Evolutionary conservation across 37 sponge, comb jelly and placozoan genomes (phyloP).

Genomic region (Tethya wilhelma): DNA sequence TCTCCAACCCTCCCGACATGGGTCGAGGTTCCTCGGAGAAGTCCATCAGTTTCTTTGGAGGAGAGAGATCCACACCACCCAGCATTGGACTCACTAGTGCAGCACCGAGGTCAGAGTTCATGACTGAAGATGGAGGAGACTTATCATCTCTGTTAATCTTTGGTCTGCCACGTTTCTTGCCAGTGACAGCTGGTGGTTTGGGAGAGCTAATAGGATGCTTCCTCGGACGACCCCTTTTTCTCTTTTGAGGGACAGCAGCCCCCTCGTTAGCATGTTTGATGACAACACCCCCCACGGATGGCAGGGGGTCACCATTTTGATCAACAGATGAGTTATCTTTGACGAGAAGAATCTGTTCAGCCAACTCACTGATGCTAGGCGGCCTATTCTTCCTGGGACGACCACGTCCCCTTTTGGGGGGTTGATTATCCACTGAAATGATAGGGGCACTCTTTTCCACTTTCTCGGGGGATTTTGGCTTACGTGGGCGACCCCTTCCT

Average conservation of each 20-base stretch:
- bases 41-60: not conserved
- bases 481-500: not conserved
- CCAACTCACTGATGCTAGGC: not conserved
- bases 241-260: slow-evolving; percentile 10
- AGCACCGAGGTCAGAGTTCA: not conserved
- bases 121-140: too few species aligned
- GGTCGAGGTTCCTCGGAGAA: not conserved
- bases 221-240: slow-evolving; percentile 26
- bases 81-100: not conserved
- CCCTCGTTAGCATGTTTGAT: not conserved
- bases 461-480: too few species aligned
- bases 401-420: slow-evolving; percentile 7
- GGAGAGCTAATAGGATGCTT: not conserved
- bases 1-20: not conserved
- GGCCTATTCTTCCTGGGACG: slow-evolving; percentile 23
- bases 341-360: not conserved
- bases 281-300: not conserved
- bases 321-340: not conserved
- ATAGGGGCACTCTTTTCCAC: too few species aligned
- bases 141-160: not conserved
- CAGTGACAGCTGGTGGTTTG: not conserved
- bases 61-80: not conserved
- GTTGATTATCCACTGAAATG: not conserved
- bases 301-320: not conserved
- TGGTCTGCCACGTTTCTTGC: not conserved